Evolutionary conservation across 2,113 vertebrate genomes (phyloP), one percentile per base, ranked within the genome.

Genomic region (Glaucomys volans): DNA sequence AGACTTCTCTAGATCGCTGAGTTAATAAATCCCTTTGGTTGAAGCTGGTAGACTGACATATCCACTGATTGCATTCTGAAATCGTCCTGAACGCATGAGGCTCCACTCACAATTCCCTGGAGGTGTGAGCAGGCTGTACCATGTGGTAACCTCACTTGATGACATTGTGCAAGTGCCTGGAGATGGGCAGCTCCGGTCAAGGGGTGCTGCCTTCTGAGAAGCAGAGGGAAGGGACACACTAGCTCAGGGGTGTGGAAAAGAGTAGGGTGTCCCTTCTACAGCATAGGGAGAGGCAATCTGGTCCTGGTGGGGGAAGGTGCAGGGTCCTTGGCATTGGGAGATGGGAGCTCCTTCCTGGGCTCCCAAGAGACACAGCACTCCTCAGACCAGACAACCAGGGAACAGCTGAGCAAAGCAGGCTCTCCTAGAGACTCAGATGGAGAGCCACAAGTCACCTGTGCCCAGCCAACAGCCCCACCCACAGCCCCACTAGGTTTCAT

Each of bases 121-220:
- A 99, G 99, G 64, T 99, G 0, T 99, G 99, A 22, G 98, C 96
- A 2, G 99, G 99, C 96, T 99, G 99, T 95, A 98, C 97, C 99
- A 99, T 99, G 54, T 99, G 98, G 98, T 99, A 99, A 40, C 99
- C 99, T 96, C 99, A 98, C 98, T 99, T 99, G 97, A 99, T 98
- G 93, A 99, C 99, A 0, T 99, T n/a, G n/a, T n/a, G n/a, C n/a
- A n/a, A n/a, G n/a, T n/a, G n/a, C n/a, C n/a, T n/a, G n/a, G n/a
- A n/a, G n/a, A n/a, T 99, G 17, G 99, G 99, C 77, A 99, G 98
- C 85, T 99, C 99, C 0, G 99, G 99, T 96, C 99, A 99, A 0
- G 99, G 99, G 40, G 99, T 99, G 69, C 99, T 99, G 94, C 99
- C 99, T 99, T 80, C 62, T 4, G 96, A 24, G 42, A 59, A 42